phyloP scores from a whole-genome alignment of 2,888 invertebrate genomes.

The Erynnis tages region DNA sequence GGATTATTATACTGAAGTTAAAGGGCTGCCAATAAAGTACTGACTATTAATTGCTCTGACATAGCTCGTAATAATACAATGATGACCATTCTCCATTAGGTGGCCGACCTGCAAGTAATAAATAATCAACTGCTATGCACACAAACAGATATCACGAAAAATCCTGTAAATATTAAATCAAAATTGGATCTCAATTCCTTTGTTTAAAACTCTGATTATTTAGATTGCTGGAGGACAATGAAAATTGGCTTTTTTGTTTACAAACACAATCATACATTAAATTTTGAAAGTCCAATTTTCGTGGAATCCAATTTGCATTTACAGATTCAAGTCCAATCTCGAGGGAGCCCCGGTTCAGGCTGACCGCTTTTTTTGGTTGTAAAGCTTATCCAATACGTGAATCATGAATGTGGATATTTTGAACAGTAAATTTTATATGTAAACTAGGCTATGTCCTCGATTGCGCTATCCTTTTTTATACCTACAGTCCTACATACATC shows the following conservation, averaged over 20 bases:
- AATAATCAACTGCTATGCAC: no score
- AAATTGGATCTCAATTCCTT: neutral
- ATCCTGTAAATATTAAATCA: no score
- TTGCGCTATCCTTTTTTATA: no score
- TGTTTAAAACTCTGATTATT: neutral
- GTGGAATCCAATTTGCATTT: constrained; percentile 39
- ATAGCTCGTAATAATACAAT: no score
- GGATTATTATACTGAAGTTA: no score
- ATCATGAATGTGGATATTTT: neutral
- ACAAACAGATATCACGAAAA: no score
- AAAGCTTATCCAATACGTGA: neutral
- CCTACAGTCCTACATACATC: no score
- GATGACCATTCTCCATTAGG: no score
- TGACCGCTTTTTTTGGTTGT: constrained; percentile 6
- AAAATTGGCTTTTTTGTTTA: constrained; percentile 20
- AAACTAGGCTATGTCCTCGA: no score
- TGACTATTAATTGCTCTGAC: no score
- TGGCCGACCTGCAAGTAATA: no score
- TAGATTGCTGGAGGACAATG: neutral
- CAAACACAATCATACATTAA: constrained; percentile 33
- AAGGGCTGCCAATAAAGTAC: no score
- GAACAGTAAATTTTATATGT: neutral
- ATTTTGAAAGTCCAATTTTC: constrained; percentile 34
- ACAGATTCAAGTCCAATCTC: constrained; percentile 31
- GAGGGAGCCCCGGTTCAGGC: constrained; percentile 26